A percentile compares a stretch with the other conserved stretches of the same genome.
phyloP scores from a whole-genome alignment of 92 coral and sea anemone species.

The Umimayanthus chanpuru region DNA sequence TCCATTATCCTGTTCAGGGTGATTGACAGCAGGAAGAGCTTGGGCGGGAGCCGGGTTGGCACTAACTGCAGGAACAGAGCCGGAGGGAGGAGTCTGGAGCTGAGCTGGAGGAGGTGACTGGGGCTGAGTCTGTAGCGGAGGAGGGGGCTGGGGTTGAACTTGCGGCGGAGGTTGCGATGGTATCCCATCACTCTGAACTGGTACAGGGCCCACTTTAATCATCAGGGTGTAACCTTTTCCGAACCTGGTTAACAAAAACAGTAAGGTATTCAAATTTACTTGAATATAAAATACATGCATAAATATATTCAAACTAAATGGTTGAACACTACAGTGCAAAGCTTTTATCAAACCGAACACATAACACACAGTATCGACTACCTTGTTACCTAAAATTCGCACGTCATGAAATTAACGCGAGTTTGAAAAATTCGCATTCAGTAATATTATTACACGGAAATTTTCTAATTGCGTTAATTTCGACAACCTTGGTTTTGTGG shows the following conservation, averaged over 20 bases:
- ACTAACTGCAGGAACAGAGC: slow-evolving; percentile 34
- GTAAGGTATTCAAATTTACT: background rate
- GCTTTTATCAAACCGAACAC: too few species aligned
- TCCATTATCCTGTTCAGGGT: slow-evolving; percentile 52
- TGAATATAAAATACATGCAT: background rate
- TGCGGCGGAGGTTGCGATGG: slow-evolving; percentile 44
- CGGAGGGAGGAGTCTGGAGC: slow-evolving; percentile 23
- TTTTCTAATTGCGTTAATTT: too few species aligned
- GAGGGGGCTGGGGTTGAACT: slow-evolving; percentile 16
- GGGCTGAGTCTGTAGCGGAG: background rate
- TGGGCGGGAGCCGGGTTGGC: slow-evolving; percentile 47
- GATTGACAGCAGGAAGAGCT: slow-evolving; percentile 68
- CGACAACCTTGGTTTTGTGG: too few species aligned
- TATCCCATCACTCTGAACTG: slow-evolving; percentile 26
- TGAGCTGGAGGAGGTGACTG: slow-evolving; percentile 30
- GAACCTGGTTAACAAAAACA: slow-evolving; percentile 56
- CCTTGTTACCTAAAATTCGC: too few species aligned
- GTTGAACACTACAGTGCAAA: background rate
- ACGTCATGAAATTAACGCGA: too few species aligned
- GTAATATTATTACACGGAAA: too few species aligned
- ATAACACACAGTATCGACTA: too few species aligned
- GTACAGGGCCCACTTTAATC: slow-evolving; percentile 78
- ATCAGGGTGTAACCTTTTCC: slow-evolving; percentile 94
- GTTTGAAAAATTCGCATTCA: too few species aligned
- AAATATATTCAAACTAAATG: too few species aligned